Percentiles rank a stretch among this genome's conserved stretches.
phyloP scores from a whole-genome alignment of 1,140 invertebrate genomes.

The Palaemon carinicauda region DNA sequence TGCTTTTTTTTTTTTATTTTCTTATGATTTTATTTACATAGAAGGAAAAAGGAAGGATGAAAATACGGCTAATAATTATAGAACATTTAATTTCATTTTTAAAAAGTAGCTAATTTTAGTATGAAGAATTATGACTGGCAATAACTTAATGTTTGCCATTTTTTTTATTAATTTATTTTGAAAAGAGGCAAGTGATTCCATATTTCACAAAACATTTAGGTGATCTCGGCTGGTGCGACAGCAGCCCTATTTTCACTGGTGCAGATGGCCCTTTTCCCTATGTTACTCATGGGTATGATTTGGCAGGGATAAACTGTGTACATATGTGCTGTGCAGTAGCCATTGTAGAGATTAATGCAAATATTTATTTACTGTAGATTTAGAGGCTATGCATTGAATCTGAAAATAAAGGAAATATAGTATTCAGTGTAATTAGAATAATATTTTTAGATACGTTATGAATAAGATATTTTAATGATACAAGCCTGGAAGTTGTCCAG shows the following conservation, averaged over 20 bases:
- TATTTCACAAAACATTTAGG: neutral
- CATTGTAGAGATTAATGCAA: constrained; percentile 35
- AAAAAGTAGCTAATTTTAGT: no score
- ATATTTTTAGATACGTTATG: constrained; percentile 53
- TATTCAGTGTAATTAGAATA: constrained; percentile 52
- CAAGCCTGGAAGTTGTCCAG: constrained; percentile 38
- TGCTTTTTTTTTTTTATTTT: no score
- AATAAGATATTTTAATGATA: constrained; percentile 47
- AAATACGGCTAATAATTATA: no score
- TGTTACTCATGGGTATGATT: constrained; percentile 50
- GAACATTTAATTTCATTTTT: no score
- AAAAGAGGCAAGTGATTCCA: no score
- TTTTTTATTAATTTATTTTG: no score
- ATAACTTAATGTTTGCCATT: no score
- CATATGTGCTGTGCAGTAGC: constrained; percentile 45
- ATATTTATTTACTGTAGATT: constrained; percentile 49
- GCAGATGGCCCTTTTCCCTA: constrained; percentile 26
- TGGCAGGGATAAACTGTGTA: constrained; percentile 50
- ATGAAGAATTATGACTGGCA: no score
- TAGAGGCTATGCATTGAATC: constrained; percentile 47
- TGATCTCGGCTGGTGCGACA: constrained; percentile 23
- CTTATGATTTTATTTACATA: no score
- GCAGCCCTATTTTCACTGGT: constrained; percentile 29
- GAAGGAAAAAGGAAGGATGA: no score
- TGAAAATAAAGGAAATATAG: constrained; percentile 49